phyloP scores from a whole-genome alignment of 2,797 vertebrate genomes.

The Urocyon cinereoargenteus region DNA sequence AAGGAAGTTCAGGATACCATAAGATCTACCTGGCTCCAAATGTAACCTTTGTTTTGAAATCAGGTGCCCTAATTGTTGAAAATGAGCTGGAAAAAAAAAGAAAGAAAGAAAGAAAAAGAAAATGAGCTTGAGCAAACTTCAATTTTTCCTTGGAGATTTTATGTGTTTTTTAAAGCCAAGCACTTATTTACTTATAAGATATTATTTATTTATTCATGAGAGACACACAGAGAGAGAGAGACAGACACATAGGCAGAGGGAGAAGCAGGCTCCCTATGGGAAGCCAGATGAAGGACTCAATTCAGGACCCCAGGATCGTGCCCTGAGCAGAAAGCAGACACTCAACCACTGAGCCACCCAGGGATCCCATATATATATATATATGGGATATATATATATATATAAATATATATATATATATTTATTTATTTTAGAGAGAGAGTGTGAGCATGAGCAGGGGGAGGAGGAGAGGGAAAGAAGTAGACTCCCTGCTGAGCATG shows the following conservation, averaged over 20 bases:
- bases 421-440: not conserved
- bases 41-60: not conserved
- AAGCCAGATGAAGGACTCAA: too few species aligned
- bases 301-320: too few species aligned
- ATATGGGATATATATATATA: too few species aligned
- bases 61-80: not conserved
- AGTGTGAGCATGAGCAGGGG: not conserved
- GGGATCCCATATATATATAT: too few species aligned
- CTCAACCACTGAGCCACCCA: too few species aligned
- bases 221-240: not conserved
- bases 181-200: not conserved
- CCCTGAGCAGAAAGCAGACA: too few species aligned
- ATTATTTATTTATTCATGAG: not conserved
- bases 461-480: not conserved
- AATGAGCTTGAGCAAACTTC: not conserved
- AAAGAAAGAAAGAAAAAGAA: too few species aligned
- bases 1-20: not conserved
- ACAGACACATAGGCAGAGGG: too few species aligned
- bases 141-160: not conserved
- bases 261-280: too few species aligned
- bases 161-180: not conserved
- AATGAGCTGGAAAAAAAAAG: too few species aligned
- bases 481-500: not conserved
- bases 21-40: not conserved
- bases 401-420: too few species aligned